phyloP scores from a whole-genome alignment of 2,113 vertebrate genomes.

The Pterocles gutturalis region DNA sequence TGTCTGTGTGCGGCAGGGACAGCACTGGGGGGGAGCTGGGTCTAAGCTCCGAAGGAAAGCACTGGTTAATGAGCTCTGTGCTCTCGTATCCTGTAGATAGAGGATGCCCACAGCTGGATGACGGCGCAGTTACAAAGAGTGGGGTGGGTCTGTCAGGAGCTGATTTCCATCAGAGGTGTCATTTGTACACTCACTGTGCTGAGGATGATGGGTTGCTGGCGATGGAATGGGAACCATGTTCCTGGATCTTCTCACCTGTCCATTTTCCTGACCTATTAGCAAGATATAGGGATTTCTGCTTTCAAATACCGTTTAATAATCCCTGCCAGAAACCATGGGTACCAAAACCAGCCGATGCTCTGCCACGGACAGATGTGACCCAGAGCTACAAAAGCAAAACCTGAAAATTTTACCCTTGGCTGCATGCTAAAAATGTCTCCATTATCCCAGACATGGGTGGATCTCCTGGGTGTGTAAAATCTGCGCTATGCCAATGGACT shows the following conservation, averaged over 20 bases:
- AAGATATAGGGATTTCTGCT: not conserved
- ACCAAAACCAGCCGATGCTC: not conserved
- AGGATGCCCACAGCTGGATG: not conserved
- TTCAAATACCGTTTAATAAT: not conserved
- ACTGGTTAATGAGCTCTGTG: not conserved
- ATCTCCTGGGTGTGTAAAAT: not conserved
- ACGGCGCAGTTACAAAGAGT: fast-evolving
- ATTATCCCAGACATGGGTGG: not conserved
- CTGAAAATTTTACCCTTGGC: not conserved
- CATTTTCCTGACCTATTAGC: not conserved
- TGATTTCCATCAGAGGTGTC: not conserved
- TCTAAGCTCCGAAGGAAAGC: not conserved
- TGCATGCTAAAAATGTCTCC: not conserved
- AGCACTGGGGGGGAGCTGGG: not conserved
- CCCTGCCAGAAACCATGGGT: not conserved
- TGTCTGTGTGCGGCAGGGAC: not conserved
- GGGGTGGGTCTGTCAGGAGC: not conserved
- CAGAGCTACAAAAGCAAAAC: not conserved
- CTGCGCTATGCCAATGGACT: not conserved
- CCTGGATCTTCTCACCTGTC: not conserved
- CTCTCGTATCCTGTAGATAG: fast-evolving
- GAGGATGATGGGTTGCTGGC: not conserved
- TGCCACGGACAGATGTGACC: not conserved
- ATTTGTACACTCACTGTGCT: not conserved
- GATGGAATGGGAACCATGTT: not conserved